Base-by-base conservation (phyloP, 2,113 vertebrate genomes). In the Microcebus lehilahytsara region DNA sequence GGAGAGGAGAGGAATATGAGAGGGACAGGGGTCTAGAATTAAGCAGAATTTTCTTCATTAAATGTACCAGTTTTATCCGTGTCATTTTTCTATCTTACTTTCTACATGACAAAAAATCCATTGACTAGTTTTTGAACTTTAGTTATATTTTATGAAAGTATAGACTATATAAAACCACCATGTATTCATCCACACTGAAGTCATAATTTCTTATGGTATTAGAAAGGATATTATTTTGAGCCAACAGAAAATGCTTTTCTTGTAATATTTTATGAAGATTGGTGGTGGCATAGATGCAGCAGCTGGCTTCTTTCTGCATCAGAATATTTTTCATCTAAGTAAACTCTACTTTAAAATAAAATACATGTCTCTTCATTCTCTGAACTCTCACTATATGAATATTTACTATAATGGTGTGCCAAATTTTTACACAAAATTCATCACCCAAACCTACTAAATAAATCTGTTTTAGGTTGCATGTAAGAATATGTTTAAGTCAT, bases 261-360 rank as follows among this genome's bases (percentile, higher is more conserved):
- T 85, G 53, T 67, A 66, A 58, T 51, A 72, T 66, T 81, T 40
- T 51, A 42, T 67, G 64, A 87, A 88, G 16, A 79, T 56, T 34
- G 78, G 27, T 40, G 32, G 34, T 40, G 32, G 34, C n/a, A 74
- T 23, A 84, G n/a, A 94, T 85, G 49, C 89, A 46, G 23, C 81
- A 83, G 22, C 40, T 89, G 66, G 42, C 27, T 78, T 37, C 12
- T 74, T 89, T 89, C 27, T 49, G 23, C 51, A 90, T 49, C 40
- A 14, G 49, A 81, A 77, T 75, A 92, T 95, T 90, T 92, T 96
- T 90, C 60, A 69, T 89, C 53, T 60, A 83, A 49, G 49, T 95
- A 90, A 87, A 75, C 37, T 78, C 67, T 51, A 71, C 23, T 78
- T 83, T 69, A 78, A 92, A 95, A 77, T 89, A 89, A 92, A 91